Conservation (phyloP, 2,888 invertebrate species). For the Tetropium fuscum region DNA sequence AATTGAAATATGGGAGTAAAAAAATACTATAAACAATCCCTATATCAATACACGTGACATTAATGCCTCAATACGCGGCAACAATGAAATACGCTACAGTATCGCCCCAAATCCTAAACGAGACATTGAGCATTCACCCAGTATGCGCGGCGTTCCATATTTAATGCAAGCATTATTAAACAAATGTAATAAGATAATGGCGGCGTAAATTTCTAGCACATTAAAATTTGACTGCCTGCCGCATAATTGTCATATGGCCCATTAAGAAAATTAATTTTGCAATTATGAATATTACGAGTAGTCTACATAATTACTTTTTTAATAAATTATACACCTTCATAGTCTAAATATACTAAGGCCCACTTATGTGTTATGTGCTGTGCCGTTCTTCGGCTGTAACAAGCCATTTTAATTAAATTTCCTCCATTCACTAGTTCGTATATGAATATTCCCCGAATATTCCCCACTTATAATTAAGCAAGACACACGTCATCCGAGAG, state of each 20-base stretch:
- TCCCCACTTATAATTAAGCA: conserved; percentile 59
- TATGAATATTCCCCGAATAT: conserved; percentile 59
- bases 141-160: too few species aligned
- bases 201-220: conserved; percentile 9
- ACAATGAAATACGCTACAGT: too few species aligned
- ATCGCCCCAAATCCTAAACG: too few species aligned
- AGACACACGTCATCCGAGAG: conserved; percentile 58
- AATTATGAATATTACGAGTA: conserved; percentile 52
- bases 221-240: conserved; percentile 39
- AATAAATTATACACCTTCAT: conserved; percentile 54
- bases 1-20: too few species aligned
- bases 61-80: too few species aligned
- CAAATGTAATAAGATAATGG: conserved; percentile 21
- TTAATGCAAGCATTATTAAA: conserved; percentile 3
- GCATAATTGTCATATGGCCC: conserved; percentile 42
- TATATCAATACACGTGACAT: too few species aligned
- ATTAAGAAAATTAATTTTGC: conserved; percentile 53
- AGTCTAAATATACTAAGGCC: conserved; percentile 47
- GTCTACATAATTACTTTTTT: conserved; percentile 53
- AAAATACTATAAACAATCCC: too few species aligned
- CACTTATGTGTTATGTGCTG: conserved; percentile 48
- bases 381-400: conserved; percentile 56
- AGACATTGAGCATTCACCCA: too few species aligned
- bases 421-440: conserved; percentile 55
- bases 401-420: conserved; percentile 61